Conservation (phyloP, 2,797 vertebrate genomes). For the Epinephelus malabaricus region DNA sequence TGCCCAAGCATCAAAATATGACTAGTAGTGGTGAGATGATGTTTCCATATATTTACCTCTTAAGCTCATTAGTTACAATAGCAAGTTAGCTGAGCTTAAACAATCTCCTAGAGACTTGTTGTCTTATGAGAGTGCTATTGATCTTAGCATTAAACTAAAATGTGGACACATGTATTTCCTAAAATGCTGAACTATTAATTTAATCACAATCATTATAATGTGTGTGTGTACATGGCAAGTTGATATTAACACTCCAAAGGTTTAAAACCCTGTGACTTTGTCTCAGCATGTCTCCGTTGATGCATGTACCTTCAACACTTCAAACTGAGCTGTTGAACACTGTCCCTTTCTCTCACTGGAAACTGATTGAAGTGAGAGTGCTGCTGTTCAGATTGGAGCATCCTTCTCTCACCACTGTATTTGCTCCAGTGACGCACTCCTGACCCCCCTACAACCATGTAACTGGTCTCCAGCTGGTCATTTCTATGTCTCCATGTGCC, state of each 20-base stretch:
- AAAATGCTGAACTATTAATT: too few relatives aligned
- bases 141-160: too few relatives aligned
- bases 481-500: slow-evolving; percentile 51
- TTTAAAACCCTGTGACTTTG: slow-evolving; percentile 21
- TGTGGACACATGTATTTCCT: too few relatives aligned
- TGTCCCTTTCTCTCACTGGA: slow-evolving; percentile 1
- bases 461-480: slow-evolving; percentile 68
- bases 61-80: too few relatives aligned
- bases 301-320: slow-evolving; percentile 41
- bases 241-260: slow-evolving; percentile 1
- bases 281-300: background rate
- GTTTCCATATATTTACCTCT: too few relatives aligned
- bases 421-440: slow-evolving; percentile 54
- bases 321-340: slow-evolving; percentile 33
- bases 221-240: background rate
- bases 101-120: too few relatives aligned
- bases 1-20: too few relatives aligned
- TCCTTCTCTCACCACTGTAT: slow-evolving; percentile 33
- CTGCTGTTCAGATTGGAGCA: background rate
- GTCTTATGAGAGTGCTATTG: too few relatives aligned
- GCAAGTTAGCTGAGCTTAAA: too few relatives aligned
- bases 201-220: background rate
- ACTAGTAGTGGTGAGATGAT: too few relatives aligned
- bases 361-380: background rate
- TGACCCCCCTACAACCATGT: slow-evolving; percentile 52